Percentiles rank a stretch among this genome's conserved stretches.
Conservation (phyloP, 2,797 vertebrate genomes). For the Periophthalmus magnuspinnatus region DNA sequence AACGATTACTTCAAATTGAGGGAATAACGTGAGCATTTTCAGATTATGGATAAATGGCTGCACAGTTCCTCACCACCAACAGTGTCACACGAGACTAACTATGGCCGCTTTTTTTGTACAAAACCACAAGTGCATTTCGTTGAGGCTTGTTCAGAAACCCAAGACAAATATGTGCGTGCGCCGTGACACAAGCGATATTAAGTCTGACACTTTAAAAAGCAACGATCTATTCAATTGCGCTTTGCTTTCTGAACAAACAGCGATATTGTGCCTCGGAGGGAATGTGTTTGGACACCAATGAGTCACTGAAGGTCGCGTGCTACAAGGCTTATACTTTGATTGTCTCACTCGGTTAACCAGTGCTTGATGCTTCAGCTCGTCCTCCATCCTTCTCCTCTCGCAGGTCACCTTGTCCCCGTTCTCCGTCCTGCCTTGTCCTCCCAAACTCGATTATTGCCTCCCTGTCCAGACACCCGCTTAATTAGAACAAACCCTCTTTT, state of each 20-base stretch:
- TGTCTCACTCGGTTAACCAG: constrained; percentile 47
- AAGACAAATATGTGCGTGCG: not conserved
- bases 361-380: constrained; percentile 22
- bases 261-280: not conserved
- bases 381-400: constrained; percentile 17
- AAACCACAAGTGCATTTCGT: not conserved
- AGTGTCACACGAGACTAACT: not conserved
- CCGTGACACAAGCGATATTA: not conserved
- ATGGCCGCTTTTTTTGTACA: constrained; percentile 9
- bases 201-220: not conserved
- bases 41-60: not conserved
- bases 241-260: constrained; percentile 11
- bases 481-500: constrained; percentile 63
- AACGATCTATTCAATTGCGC: not conserved
- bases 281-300: constrained; percentile 35
- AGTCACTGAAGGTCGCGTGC: constrained; percentile 53
- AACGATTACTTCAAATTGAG: constrained; percentile 4
- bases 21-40: not conserved
- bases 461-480: constrained; percentile 66
- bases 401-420: constrained; percentile 58
- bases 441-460: constrained; percentile 73
- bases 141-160: constrained; percentile 10
- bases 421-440: constrained; percentile 59
- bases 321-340: constrained; percentile 24
- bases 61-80: not conserved